phyloP scores from a whole-genome alignment of 2,113 vertebrate genomes.

The Lophius piscatorius region DNA sequence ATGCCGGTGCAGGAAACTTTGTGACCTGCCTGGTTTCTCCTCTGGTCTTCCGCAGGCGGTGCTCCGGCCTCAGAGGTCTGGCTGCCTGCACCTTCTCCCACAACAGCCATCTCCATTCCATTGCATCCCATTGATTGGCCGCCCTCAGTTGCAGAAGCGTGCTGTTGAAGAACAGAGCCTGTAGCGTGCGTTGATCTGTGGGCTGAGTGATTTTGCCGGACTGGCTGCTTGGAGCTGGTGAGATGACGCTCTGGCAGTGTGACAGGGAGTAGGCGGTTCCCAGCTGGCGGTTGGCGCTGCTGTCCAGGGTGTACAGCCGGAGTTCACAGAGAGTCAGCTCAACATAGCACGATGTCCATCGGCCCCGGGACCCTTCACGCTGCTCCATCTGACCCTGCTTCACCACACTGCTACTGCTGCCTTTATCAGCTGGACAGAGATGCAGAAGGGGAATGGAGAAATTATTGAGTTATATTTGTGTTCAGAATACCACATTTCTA shows the following conservation, averaged over 20 bases:
- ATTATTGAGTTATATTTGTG: neutral
- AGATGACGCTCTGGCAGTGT: slow-evolving; percentile 89
- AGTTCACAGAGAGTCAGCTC: slow-evolving; percentile 91
- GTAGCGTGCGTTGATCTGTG: slow-evolving; percentile 86
- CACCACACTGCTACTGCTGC: slow-evolving; percentile 84
- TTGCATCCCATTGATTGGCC: slow-evolving; percentile 88
- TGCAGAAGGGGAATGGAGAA: neutral
- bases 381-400: slow-evolving; percentile 93
- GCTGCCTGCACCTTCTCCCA: slow-evolving; percentile 86
- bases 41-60: slow-evolving; percentile 57
- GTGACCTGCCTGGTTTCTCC: slow-evolving; percentile 36
- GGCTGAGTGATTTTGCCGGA: slow-evolving; percentile 62
- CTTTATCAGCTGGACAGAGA: slow-evolving; percentile 81
- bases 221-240: slow-evolving; percentile 68
- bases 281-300: slow-evolving; percentile 89
- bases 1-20: slow-evolving; percentile 48
- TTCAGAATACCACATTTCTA: neutral
- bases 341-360: slow-evolving; percentile 89
- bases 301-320: slow-evolving; percentile 89
- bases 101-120: slow-evolving; percentile 92
- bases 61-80: slow-evolving; percentile 69
- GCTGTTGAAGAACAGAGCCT: slow-evolving; percentile 89
- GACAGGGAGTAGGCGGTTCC: slow-evolving; percentile 87
- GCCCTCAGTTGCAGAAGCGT: slow-evolving; percentile 89
- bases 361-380: slow-evolving; percentile 85